Conservation (phyloP, 2,113 vertebrate species). For the Murina feae region DNA sequence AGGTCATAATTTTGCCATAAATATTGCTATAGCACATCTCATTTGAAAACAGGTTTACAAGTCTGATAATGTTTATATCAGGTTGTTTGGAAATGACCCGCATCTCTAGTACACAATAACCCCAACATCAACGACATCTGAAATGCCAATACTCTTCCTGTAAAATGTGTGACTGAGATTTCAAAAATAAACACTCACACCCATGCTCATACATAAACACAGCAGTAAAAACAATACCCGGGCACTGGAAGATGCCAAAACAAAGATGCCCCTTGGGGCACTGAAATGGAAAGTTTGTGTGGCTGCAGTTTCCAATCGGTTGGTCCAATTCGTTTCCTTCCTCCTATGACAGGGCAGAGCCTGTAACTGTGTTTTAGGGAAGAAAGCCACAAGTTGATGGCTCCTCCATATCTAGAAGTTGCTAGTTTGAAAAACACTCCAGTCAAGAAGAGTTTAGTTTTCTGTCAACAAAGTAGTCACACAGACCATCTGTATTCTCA, state of each 20-base stretch:
- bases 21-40: constrained; percentile 54
- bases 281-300: neutral
- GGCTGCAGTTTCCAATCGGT: neutral
- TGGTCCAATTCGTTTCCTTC: neutral
- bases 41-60: constrained; percentile 57
- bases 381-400: neutral
- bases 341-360: neutral
- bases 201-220: constrained; percentile 21
- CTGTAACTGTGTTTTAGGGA: neutral
- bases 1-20: constrained; percentile 78
- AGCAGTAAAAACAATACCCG: neutral
- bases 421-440: neutral
- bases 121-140: constrained; percentile 53
- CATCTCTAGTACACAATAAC: neutral
- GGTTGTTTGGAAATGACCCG: constrained; percentile 51
- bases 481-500: neutral
- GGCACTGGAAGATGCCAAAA: neutral
- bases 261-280: neutral
- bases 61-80: neutral
- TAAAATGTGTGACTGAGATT: constrained; percentile 60
- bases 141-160: constrained; percentile 43
- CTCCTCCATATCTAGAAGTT: neutral
- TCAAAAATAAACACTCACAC: constrained; percentile 48
- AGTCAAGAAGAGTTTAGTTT: neutral
- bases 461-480: neutral